Percentiles rank a stretch among this genome's conserved stretches.
Evolutionary conservation across 2,888 invertebrate genomes (phyloP).

Genomic region (Papilio elwesi): DNA sequence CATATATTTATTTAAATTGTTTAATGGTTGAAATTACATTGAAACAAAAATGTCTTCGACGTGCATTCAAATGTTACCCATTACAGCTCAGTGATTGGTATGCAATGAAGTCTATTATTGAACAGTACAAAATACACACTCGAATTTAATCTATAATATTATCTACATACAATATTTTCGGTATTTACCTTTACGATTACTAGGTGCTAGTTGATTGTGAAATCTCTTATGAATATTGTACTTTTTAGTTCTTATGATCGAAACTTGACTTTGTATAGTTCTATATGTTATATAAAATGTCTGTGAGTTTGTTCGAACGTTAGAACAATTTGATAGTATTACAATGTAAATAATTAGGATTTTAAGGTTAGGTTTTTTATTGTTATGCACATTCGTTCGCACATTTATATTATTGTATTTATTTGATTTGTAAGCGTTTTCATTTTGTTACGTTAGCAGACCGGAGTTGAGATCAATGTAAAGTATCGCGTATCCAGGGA

Average conservation of each 20-base stretch:
- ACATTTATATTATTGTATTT: constrained; percentile 53
- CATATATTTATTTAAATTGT: no score
- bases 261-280: constrained; percentile 23
- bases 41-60: no score
- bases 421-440: constrained; percentile 58
- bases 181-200: constrained; percentile 45
- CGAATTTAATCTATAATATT: constrained; percentile 47
- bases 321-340: constrained; percentile 37
- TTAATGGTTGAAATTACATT: no score
- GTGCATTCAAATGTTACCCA: constrained; percentile 13
- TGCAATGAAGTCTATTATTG: constrained; percentile 60
- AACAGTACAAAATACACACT: constrained; percentile 63
- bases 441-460: constrained; percentile 70
- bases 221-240: constrained; percentile 62
- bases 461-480: constrained; percentile 61
- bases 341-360: constrained; percentile 24
- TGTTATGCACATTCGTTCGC: constrained; percentile 67
- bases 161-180: constrained; percentile 26
- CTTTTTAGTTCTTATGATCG: constrained; percentile 42
- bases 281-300: constrained; percentile 33
- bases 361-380: constrained; percentile 39
- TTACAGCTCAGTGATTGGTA: constrained; percentile 43
- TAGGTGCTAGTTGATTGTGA: constrained; percentile 74
- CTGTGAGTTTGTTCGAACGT: not conserved
- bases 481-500: not conserved